phyloP scores from a whole-genome alignment of 2,888 invertebrate species.

The Molorchus minor region DNA sequence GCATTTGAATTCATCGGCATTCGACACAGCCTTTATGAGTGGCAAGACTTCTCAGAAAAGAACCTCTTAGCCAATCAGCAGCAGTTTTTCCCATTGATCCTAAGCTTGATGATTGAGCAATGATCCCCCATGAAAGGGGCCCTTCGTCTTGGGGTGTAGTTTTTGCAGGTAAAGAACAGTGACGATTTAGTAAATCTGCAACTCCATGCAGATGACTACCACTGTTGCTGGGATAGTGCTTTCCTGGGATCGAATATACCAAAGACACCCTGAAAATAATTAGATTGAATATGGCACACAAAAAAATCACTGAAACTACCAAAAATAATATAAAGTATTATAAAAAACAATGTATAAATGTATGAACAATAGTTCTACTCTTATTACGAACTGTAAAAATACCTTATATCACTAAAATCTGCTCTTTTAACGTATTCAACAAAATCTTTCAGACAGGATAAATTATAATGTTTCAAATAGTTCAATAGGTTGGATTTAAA shows the following conservation, averaged over 20 bases:
- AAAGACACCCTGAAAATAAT: conserved; percentile 77
- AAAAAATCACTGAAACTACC: background rate
- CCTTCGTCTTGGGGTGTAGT: conserved; percentile 57
- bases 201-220: conserved; percentile 67
- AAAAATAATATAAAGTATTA: conserved; percentile 1
- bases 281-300: background rate
- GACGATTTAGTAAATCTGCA: conserved; percentile 70
- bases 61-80: conserved; percentile 78
- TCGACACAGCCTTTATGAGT: conserved; percentile 66
- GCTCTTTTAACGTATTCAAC: conserved; percentile 75
- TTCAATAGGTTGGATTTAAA: conserved; percentile 82
- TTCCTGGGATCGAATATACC: conserved; percentile 86
- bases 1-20: conserved; percentile 67
- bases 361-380: no score
- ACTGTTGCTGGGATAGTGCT: conserved; percentile 64
- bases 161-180: conserved; percentile 66
- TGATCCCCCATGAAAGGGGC: conserved; percentile 63
- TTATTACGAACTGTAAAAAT: conserved; percentile 52
- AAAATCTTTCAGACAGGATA: conserved; percentile 76
- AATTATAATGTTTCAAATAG: conserved; percentile 80
- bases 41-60: conserved; percentile 73
- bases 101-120: conserved; percentile 91
- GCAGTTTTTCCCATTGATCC: conserved; percentile 71
- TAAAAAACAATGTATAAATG: no score
- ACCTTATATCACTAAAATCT: conserved; percentile 88